These are phyloP conservation scores for Poeciliopsis presidionis DNA, from an alignment of 2,797 vertebrate species.

Conservation along the genomic window DNA sequence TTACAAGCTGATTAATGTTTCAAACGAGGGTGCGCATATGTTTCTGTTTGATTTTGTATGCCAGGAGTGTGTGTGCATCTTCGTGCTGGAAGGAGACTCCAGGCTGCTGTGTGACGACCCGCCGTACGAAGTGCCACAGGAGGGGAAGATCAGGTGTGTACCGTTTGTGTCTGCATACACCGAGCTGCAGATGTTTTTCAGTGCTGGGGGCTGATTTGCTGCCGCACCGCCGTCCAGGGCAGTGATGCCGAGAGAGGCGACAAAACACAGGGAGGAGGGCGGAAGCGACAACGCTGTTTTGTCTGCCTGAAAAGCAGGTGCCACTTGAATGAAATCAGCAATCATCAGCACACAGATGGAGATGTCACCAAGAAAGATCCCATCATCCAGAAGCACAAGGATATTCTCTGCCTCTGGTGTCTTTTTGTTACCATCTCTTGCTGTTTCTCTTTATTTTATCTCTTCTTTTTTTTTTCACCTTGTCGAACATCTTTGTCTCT, in stretches of 20 bases:
- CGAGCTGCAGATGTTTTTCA: constrained; percentile 36
- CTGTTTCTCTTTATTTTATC: constrained; percentile 8
- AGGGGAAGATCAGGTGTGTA: constrained; percentile 88
- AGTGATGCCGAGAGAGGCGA: constrained; percentile 21
- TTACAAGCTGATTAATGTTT: constrained; percentile 42
- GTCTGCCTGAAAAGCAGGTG: constrained; percentile 51
- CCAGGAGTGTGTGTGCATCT: constrained; percentile 87
- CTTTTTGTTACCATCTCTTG: constrained; percentile 5
- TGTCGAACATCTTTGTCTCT: constrained; percentile 23
- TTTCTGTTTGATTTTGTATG: constrained; percentile 42
- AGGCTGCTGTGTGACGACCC: constrained; percentile 85
- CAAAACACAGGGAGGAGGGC: constrained; percentile 16
- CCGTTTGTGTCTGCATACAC: background rate
- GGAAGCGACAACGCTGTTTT: constrained; percentile 13
- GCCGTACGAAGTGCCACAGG: constrained; percentile 84
- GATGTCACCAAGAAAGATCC: constrained; percentile 20
- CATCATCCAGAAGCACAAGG: constrained; percentile 24
- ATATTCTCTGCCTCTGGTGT: constrained; percentile 11
- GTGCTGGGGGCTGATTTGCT: constrained; percentile 31
- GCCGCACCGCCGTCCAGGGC: constrained; percentile 17
- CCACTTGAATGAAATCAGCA: constrained; percentile 35
- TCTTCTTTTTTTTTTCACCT: constrained; percentile 7
- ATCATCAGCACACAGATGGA: constrained; percentile 24
- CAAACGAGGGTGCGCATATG: constrained; percentile 19
- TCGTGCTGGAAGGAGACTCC: constrained; percentile 83